Evolutionary conservation across 2,113 vertebrate genomes (phyloP).

Genomic region (Theristicus caerulescens): DNA sequence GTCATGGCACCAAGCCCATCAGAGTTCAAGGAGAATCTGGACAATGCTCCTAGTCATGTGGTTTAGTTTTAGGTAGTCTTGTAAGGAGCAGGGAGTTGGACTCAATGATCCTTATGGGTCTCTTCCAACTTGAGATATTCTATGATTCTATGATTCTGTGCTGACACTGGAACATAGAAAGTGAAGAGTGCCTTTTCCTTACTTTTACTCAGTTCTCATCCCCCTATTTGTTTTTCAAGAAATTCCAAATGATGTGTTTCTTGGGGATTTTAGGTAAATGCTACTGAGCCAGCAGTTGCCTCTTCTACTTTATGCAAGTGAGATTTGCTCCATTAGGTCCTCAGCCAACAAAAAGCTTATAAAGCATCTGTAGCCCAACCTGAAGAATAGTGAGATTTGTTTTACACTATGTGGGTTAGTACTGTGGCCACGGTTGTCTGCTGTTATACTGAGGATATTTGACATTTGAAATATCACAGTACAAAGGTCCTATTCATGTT

Average conservation of each 20-base stretch:
- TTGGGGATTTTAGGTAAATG: background rate
- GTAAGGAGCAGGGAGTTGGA: background rate
- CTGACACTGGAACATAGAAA: background rate
- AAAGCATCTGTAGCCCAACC: background rate
- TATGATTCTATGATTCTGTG: background rate
- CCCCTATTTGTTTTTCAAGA: background rate
- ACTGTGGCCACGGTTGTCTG: background rate
- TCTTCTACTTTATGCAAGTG: background rate
- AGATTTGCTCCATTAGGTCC: background rate
- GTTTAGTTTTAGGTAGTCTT: background rate
- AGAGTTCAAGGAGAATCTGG: background rate
- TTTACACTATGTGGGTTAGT: background rate
- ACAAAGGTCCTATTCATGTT: background rate
- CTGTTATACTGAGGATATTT: background rate
- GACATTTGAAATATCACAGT: slow-evolving; percentile 30
- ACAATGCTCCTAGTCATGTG: background rate
- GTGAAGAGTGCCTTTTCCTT: background rate
- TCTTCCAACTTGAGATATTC: background rate
- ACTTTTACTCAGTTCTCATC: background rate
- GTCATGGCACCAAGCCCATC: background rate
- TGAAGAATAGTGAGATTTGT: background rate
- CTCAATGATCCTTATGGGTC: background rate
- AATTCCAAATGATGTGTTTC: background rate
- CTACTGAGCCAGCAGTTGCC: background rate
- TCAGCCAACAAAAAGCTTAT: background rate